A percentile compares a stretch with the other conserved stretches of the same genome.
phyloP scores from a whole-genome alignment of 2,113 vertebrate genomes.

The Anthoscopus minutus region DNA sequence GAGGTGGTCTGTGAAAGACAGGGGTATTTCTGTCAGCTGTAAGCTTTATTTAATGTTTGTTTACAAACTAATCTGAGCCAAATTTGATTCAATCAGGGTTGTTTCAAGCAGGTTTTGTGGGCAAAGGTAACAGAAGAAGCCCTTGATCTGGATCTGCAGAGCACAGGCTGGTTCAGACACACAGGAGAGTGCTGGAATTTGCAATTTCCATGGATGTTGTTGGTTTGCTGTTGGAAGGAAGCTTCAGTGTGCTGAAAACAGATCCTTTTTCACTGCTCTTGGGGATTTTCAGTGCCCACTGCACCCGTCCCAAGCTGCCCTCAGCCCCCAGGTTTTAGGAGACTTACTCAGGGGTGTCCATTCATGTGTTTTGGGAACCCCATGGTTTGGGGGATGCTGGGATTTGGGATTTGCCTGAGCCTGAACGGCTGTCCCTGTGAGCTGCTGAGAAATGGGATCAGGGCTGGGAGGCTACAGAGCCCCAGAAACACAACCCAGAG shows the following conservation, averaged over 20 bases:
- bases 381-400: background rate
- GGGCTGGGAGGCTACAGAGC: background rate
- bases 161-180: background rate
- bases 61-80: background rate
- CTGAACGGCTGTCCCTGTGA: background rate
- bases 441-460: background rate
- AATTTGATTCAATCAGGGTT: background rate
- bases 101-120: background rate
- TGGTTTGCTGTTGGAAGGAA: background rate
- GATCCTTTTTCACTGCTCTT: background rate
- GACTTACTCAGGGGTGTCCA: background rate
- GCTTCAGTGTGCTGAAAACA: background rate
- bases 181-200: background rate
- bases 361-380: background rate
- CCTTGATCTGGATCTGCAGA: background rate
- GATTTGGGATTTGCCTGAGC: background rate
- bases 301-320: background rate
- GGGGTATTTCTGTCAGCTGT: background rate
- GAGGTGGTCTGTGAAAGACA: background rate
- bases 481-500: background rate
- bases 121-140: background rate
- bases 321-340: background rate
- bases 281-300: background rate
- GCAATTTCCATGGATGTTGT: fast-evolving
- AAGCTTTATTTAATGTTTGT: background rate